These are phyloP conservation scores for Clinocottus analis DNA, from an alignment of 2,113 vertebrate genomes.

Conservation along the genomic window DNA sequence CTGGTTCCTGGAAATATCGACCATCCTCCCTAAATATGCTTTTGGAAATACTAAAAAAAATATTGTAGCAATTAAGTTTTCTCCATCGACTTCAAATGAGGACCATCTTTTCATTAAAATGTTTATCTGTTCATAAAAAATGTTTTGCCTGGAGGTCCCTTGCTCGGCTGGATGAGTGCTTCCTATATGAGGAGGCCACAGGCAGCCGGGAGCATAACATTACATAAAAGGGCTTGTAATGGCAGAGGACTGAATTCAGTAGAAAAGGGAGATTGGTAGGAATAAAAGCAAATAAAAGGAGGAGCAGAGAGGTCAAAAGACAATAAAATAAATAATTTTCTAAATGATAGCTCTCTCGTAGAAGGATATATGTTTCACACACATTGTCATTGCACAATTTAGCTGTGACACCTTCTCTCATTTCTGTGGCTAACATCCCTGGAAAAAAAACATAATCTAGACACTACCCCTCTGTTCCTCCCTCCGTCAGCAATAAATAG, in stretches of 20 bases:
- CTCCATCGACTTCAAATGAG: background rate
- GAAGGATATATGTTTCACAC: background rate
- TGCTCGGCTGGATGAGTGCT: background rate
- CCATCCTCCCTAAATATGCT: background rate
- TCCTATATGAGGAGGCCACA: background rate
- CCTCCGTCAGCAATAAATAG: constrained; percentile 4
- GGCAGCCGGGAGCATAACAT: constrained; percentile 3
- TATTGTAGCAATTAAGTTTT: background rate
- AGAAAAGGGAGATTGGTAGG: background rate
- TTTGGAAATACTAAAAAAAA: background rate
- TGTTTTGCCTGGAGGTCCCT: background rate
- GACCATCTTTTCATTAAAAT: background rate
- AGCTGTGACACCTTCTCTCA: background rate
- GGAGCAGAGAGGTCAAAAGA: constrained; percentile 3
- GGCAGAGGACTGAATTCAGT: background rate
- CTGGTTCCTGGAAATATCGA: background rate
- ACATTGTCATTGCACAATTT: background rate
- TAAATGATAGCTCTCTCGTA: constrained; percentile 6
- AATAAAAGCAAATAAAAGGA: background rate
- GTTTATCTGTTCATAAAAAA: background rate
- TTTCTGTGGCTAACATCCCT: background rate
- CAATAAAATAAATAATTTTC: background rate
- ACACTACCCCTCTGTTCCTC: background rate
- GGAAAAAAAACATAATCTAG: background rate
- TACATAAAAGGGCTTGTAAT: background rate